Base-by-base conservation (phyloP, 2,888 invertebrate species). In the Mimachlamys varia region DNA sequence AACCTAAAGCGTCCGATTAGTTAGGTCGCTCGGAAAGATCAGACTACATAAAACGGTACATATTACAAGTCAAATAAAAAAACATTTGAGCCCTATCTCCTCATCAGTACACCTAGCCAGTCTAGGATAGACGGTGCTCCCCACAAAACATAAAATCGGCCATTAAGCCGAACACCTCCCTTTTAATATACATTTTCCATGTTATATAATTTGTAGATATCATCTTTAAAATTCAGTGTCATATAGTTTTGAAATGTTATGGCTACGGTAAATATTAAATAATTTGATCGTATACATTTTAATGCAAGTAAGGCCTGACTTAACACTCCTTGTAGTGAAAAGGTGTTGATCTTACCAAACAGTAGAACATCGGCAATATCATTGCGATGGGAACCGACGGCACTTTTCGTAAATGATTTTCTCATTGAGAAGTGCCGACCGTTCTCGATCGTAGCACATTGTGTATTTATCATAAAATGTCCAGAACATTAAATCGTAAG, bases 131-230 rank as follows among this genome's bases (percentile, higher is more conserved):
- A 76, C 27, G 62, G 76, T 76, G 33, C 10, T 22, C 76, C 2
- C 33, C 76, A 76, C 76, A 33, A 27, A 76, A 76, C 76, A 76
- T 76, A 27, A 76, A 76, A 76, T 76, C 76, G 76, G 17, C 76
- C 33, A 76, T 76, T 76, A 76, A 76, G 33, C 12, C 76, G 12
- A 76, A 33, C 76, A 76, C 33, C 15, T 76, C 15, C 76, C 27
- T 33, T 76, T 76, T 76, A 27, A 12, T 76, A 76, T 33, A 76
- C 27, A 33, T 76, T 76, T 76, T 76, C 76, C 17, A 17, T 76
- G 76, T 76, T 76, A 76, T 76, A 76, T 76, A 76, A 76, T 76
- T 76, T 76, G 76, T 76, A 76, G 76, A 76, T 76, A 76, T 33
- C 76, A 76, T 76, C 76, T 76, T 22, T 33, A 12, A 27, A 76